phyloP scores from a whole-genome alignment of 2,113 vertebrate species.

The Chrysemys picta region DNA sequence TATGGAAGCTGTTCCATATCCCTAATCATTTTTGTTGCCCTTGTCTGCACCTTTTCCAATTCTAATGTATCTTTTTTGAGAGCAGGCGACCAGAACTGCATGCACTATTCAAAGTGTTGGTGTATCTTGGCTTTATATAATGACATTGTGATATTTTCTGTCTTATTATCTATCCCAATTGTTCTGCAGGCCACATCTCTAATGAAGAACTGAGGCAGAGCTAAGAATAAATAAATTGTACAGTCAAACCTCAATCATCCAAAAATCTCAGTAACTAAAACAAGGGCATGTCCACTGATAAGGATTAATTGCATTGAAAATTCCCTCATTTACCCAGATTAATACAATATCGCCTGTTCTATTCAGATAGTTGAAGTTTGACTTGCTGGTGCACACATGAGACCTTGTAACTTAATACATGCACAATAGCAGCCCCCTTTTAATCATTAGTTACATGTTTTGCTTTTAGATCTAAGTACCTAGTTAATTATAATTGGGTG shows the following conservation, averaged over 20 bases:
- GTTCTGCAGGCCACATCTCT: conserved; percentile 6
- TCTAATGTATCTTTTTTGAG: neutral
- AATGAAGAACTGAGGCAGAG: neutral
- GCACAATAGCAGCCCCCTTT: neutral
- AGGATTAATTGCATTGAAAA: neutral
- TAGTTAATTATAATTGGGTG: conserved; percentile 25
- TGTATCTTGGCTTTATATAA: neutral
- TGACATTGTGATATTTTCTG: neutral
- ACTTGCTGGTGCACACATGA: neutral
- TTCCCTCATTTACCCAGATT: neutral
- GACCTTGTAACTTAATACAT: neutral
- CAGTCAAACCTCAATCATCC: neutral
- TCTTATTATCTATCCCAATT: neutral
- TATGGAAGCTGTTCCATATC: neutral
- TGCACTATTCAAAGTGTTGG: neutral
- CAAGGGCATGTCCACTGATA: conserved; percentile 17
- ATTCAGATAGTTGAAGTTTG: neutral
- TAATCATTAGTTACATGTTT: neutral
- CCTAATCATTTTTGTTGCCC: neutral
- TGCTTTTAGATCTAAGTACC: neutral
- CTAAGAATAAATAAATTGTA: conserved; percentile 2
- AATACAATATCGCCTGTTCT: neutral
- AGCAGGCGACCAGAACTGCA: neutral
- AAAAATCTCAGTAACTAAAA: conserved; percentile 10
- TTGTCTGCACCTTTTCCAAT: neutral